Evolutionary conservation across 2,797 vertebrate genomes (phyloP).

Genomic region (Ctenochaetus hawaiiensis): DNA sequence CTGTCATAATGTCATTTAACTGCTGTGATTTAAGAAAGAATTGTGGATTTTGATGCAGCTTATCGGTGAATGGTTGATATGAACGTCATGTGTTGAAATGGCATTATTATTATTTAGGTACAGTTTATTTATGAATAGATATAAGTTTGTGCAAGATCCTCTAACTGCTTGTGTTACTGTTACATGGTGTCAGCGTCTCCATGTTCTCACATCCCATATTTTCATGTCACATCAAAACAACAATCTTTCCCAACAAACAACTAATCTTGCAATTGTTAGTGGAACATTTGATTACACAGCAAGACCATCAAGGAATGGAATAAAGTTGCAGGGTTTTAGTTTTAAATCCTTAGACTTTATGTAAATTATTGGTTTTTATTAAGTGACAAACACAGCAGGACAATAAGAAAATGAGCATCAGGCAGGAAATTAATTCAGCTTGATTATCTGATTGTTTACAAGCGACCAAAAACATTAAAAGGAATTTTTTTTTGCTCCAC

Average conservation of each 20-base stretch:
- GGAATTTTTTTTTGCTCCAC: constrained; percentile 26
- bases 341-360: constrained; percentile 14
- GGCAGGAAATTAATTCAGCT: constrained; percentile 47
- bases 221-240: background rate
- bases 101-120: too few relatives aligned
- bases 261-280: constrained; percentile 1
- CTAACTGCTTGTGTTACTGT: background rate
- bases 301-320: background rate
- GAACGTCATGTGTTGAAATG: too few relatives aligned
- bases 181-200: background rate
- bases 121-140: too few relatives aligned
- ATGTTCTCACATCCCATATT: background rate
- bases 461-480: constrained; percentile 30
- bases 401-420: constrained; percentile 14
- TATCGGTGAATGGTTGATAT: too few relatives aligned
- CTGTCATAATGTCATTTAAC: too few relatives aligned
- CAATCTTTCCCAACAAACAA: constrained; percentile 1
- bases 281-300: constrained; percentile 3
- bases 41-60: too few relatives aligned
- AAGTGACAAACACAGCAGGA: constrained; percentile 24
- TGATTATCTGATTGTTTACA: constrained; percentile 50
- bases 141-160: background rate
- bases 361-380: constrained; percentile 41
- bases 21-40: too few relatives aligned
- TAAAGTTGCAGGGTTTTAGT: background rate